Conservation (phyloP, 2,888 invertebrate genomes). For the Leptura quadrifasciata region DNA sequence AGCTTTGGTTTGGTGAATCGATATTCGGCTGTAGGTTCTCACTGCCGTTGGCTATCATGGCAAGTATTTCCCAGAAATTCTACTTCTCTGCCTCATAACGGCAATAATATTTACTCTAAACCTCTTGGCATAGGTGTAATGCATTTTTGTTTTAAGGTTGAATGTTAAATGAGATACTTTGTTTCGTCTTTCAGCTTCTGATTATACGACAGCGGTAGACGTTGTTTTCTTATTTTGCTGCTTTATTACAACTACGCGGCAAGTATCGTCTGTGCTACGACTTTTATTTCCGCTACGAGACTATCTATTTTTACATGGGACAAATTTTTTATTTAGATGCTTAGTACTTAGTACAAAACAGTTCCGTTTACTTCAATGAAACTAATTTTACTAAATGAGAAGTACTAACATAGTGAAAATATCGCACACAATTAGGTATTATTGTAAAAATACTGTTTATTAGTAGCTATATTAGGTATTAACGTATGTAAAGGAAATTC, state of each 20-base stretch:
- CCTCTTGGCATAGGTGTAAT: neutral
- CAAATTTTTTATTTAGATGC: neutral
- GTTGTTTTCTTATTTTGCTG: slow-evolving; percentile 39
- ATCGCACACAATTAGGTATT: no score
- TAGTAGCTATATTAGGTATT: no score
- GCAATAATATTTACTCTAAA: slow-evolving; percentile 5
- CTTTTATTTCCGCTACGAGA: neutral
- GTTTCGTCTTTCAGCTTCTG: slow-evolving; percentile 37
- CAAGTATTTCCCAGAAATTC: slow-evolving; percentile 18
- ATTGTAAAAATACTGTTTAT: no score
- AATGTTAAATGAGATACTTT: slow-evolving; percentile 51
- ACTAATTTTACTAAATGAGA: no score
- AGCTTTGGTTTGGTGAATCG: slow-evolving; percentile 47
- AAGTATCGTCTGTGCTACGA: neutral
- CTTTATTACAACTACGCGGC: slow-evolving; percentile 9
- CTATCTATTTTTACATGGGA: neutral
- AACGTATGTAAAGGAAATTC: no score
- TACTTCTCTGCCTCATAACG: neutral
- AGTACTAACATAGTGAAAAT: no score
- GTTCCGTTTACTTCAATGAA: no score
- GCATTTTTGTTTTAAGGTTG: slow-evolving; percentile 45
- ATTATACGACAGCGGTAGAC: neutral
- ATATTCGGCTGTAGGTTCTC: slow-evolving; percentile 50
- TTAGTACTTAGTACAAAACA: neutral
- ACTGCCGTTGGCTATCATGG: slow-evolving; percentile 12